Base-by-base conservation (phyloP, 2,113 vertebrate genomes). In the Riparia riparia region DNA sequence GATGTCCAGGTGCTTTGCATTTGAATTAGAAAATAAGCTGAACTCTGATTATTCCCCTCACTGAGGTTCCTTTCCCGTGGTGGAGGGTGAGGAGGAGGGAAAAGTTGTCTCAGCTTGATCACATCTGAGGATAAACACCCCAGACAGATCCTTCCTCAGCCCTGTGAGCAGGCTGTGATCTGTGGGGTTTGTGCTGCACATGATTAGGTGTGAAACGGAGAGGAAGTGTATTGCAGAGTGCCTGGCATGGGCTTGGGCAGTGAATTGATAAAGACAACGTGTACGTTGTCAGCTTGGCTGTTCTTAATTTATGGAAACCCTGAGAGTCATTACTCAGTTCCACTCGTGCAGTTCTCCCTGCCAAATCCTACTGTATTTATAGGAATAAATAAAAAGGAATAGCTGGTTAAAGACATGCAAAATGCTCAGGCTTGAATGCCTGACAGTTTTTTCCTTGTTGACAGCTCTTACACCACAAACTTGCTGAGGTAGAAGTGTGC, bases 191-290 rank as follows among this genome's bases (percentile, higher is more conserved):
- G 94, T 81, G 79, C 96, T 97, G 91, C 79, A 86, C 90, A 34
- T 93, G 96, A 98, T 98, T 97, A 97, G 95, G 93, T 95, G 87
- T 81, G 97, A 97, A 98, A 97, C 14, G 34, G 96, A 94, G 96
- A 93, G 97, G 96, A 96, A 96, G 96, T 98, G 97, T 97, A 98
- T 96, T 96, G 97, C 77, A 37, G 94, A 69, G 58, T 2, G 16
- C 85, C 93, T 96, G 93, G 88, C 94, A 63, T 45, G 87, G 93
- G 37, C 20, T 89, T 21, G 81, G 97, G 91, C 86, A 95, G 81
- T 53, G 97, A 97, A 98, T 82, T 97, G 97, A 96, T 97, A 94
- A 96, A 97, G 97, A 96, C 0, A 53, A 96, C 73, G 24, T 61
- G 96, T 94, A 90, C 96, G 89, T 96, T 94, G 89, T 97, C 97